Percentiles rank a stretch among this genome's conserved stretches.
Evolutionary conservation across 2,797 vertebrate genomes (phyloP).

Genomic region (Tapera naevia): DNA sequence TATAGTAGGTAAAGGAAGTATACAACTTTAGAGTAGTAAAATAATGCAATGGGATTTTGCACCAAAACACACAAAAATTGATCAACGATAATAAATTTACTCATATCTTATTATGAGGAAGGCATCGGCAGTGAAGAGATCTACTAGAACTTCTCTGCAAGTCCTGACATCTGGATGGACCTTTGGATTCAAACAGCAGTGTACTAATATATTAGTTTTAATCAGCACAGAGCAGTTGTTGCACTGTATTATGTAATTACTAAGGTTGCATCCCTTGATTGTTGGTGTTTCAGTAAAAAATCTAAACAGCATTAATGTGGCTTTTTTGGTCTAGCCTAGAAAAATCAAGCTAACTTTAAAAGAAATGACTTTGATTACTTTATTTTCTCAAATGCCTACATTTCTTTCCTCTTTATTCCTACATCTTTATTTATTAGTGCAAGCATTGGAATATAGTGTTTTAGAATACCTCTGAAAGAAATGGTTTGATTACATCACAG

Average conservation of each 20-base stretch:
- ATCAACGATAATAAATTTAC: neutral
- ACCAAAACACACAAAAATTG: neutral
- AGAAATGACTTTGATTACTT: neutral
- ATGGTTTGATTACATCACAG: neutral
- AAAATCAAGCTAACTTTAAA: neutral
- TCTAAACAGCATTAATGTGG: neutral
- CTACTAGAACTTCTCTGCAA: neutral
- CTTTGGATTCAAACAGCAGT: neutral
- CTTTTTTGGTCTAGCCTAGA: neutral
- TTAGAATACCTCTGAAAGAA: neutral
- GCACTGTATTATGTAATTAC: neutral
- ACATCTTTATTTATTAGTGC: neutral
- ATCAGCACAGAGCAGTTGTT: neutral
- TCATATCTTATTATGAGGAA: neutral
- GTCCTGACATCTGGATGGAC: neutral
- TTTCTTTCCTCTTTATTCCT: neutral
- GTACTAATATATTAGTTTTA: neutral
- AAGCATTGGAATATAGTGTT: neutral
- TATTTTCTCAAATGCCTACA: neutral
- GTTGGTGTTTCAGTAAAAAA: neutral
- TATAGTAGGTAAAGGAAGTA: neutral
- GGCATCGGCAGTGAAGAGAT: neutral
- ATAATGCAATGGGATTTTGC: neutral
- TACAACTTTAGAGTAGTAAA: neutral
- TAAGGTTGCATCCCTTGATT: neutral